These are phyloP conservation scores for Conomelus anceps DNA, from an alignment of 2,888 invertebrate species.

Conservation along the genomic window DNA sequence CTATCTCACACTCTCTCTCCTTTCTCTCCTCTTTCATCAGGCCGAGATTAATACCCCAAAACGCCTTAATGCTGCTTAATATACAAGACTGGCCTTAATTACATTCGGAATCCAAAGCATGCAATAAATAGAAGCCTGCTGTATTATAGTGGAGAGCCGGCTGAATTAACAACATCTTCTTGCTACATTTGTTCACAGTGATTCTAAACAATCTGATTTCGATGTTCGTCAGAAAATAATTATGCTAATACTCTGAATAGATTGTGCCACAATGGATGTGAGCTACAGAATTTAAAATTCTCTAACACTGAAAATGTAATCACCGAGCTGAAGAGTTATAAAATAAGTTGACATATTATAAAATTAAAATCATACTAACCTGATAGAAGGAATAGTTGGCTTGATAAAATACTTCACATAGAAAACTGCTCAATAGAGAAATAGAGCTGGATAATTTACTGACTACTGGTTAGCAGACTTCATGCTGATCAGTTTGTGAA, in stretches of 20 bases:
- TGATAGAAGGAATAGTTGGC: no score
- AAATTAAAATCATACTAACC: no score
- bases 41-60: not conserved
- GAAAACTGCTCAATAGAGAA: no score
- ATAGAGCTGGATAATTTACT: no score
- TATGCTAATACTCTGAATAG: not conserved
- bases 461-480: no score
- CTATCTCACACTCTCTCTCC: constrained; percentile 1
- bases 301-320: not conserved
- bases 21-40: not conserved
- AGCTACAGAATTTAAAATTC: not conserved
- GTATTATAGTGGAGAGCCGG: not conserved
- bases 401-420: no score
- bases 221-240: not conserved
- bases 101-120: not conserved
- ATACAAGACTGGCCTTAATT: not conserved
- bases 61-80: not conserved
- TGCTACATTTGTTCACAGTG: not conserved
- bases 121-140: not conserved
- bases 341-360: no score
- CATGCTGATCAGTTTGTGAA: no score
- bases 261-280: not conserved
- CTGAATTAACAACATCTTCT: not conserved
- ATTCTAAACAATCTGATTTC: not conserved
- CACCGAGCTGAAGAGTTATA: not conserved